Evolutionary conservation across 2,888 invertebrate genomes (phyloP), one percentile per base, ranked within the genome.

Genomic region (Phlogophora meticulosa): DNA sequence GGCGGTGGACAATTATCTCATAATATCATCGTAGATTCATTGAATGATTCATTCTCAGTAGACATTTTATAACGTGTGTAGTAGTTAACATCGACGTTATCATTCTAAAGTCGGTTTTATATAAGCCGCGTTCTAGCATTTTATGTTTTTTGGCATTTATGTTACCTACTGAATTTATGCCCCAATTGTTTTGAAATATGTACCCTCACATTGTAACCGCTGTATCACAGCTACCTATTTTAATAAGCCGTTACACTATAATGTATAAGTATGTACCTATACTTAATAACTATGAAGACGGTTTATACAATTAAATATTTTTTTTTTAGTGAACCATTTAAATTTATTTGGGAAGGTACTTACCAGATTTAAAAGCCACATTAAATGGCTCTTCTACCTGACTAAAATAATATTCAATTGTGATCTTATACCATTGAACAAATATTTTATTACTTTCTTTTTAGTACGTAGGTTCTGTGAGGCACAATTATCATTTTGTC

Each of bases 381-480:
- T 28, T 7, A n/a, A n/a, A 51, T 11, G 9, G 7, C 11, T 17
- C 13, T n/a, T 17, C 13, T 34, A 52, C 34, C 10, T 5, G 13
- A 42, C 10, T 38, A 28, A 32, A 40, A n/a, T 34, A 20, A 43
- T 13, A 22, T 68, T 52, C 7, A 36, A 45, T 65, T 65, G 43
- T 69, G 65, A 45, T 45, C 22, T 0, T 38, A 55, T 4, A 70
- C 17, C 15, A 70, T 45, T 45, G 15, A 46, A 32, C 32, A 38
- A 32, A 28, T 22, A n/a, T 38, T n/a, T 17, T n/a, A 36, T 3
- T 68, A 28, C 1, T 13, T 45, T 43, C 15, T 9, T 58, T 58
- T 13, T 32, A 59, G 34, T 61, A 42, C 32, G 32, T 58, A 24
- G 17, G 20, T 22, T 34, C n/a, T 45, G 28, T 43, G 36, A 22